phyloP scores from a whole-genome alignment of 2,888 invertebrate genomes.

The Maniola hyperantus region DNA sequence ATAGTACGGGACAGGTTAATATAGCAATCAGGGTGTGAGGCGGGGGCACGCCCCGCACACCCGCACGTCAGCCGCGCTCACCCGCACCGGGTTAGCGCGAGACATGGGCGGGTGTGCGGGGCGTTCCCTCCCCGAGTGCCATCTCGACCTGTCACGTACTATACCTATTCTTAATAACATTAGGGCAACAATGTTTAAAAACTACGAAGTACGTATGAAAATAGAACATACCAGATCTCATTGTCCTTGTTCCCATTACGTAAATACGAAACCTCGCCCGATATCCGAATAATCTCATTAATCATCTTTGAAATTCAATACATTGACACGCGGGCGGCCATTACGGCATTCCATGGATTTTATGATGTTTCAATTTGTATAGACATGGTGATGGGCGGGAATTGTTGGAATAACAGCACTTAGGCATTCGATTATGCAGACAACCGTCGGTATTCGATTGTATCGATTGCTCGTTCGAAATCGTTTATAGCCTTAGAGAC shows the following conservation, averaged over 20 bases:
- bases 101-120: no score
- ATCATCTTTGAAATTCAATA: constrained; percentile 80
- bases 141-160: no score
- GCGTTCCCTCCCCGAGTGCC: no score
- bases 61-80: no score
- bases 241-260: constrained; percentile 30
- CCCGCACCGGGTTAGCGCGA: no score
- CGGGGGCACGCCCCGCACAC: no score
- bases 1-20: no score
- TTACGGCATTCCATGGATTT: constrained; percentile 68
- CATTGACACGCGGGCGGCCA: constrained; percentile 69
- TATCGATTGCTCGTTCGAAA: constrained; percentile 44
- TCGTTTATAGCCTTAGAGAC: constrained; percentile 29
- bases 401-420: constrained; percentile 69
- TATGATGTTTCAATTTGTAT: constrained; percentile 71
- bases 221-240: constrained; percentile 10
- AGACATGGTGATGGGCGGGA: constrained; percentile 49
- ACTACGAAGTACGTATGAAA: constrained; percentile 4
- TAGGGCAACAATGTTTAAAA: not conserved
- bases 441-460: constrained; percentile 61
- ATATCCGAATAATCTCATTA: constrained; percentile 74
- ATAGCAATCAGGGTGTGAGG: no score
- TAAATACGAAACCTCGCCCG: constrained; percentile 42
- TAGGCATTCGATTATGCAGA: constrained; percentile 75
- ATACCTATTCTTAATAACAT: no score